phyloP scores from a whole-genome alignment of 2,888 invertebrate species.

The Bellardia pandia region DNA sequence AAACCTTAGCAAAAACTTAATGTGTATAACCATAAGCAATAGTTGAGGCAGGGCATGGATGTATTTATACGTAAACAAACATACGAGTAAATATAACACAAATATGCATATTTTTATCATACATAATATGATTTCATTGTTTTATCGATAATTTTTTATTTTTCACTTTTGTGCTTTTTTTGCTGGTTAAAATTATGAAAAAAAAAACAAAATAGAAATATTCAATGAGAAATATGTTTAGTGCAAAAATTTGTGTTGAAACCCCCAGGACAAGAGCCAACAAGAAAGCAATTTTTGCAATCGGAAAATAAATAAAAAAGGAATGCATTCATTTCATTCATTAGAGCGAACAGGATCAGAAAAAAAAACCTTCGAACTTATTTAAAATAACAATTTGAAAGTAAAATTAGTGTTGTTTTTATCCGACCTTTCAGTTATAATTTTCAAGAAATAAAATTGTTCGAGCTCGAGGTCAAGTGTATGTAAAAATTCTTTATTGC shows the following conservation, averaged over 20 bases:
- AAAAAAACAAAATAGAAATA: background rate
- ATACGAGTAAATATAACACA: background rate
- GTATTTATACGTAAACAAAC: background rate
- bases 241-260: background rate
- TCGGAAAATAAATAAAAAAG: background rate
- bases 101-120: background rate
- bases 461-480: too few species aligned
- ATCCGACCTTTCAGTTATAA: too few species aligned
- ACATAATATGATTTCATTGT: constrained; percentile 44
- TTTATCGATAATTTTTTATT: constrained; percentile 51
- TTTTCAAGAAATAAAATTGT: too few species aligned
- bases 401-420: too few species aligned
- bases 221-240: background rate
- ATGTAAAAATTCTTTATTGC: too few species aligned
- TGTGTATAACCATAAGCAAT: too few species aligned
- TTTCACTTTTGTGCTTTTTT: background rate
- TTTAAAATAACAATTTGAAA: too few species aligned
- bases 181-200: background rate
- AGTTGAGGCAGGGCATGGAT: constrained; percentile 4
- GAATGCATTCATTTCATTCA: too few species aligned
- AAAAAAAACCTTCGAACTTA: too few species aligned
- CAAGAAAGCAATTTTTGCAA: background rate
- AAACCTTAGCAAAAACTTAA: too few species aligned
- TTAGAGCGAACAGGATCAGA: too few species aligned
- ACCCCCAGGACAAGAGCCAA: background rate